Evolutionary conservation across 1,140 invertebrate species (phyloP), one percentile per base, ranked within the genome.

Genomic region (Mya arenaria): DNA sequence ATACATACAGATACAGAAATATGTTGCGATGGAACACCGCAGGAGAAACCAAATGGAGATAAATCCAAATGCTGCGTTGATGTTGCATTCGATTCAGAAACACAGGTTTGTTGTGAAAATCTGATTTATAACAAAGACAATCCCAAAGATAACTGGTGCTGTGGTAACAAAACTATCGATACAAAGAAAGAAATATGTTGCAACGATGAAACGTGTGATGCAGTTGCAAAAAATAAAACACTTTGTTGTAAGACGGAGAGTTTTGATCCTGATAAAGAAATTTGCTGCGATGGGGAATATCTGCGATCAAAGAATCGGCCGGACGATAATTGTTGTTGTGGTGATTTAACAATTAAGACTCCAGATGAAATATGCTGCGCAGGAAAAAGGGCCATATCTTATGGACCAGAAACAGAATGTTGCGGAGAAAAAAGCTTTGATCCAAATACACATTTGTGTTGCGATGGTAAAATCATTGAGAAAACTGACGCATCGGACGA

Each of bases 1-100:
- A 65, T 77, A 13, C 63, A 77, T 34, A 65, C 74, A 15, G 44
- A 77, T 39, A 52, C 37, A 36, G 74, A 77, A 48, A 66, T 77
- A 77, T 78, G 74, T 55, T 78, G 74, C 44, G 74, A 66, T 32
- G 37, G 41, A 48, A 10, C 17, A 15, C 48, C 55, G 19, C 71
- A 58, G 32, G 23, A 17, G 6, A 73, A 15, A 36, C 32, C 32
- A 6, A 58, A 58, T 36, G 32, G 48, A 17, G 17, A 58, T 4
- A 34, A 52, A 28, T 56, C 71, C 2, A 58, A 55, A 36, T 72
- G 69, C 36, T 72, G 69, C n/a, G 13, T 4, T 0, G 10, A 34
- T 10, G 52, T 19, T 5, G 36, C 39, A 4, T 72, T n/a, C 19
- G 44, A 72, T 32, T 44, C 69, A 15, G 69, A 56, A 34, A 25